These are phyloP conservation scores for Pangasius sanitwongsei DNA, from an alignment of 2,797 vertebrate species.

Conservation along the genomic window DNA sequence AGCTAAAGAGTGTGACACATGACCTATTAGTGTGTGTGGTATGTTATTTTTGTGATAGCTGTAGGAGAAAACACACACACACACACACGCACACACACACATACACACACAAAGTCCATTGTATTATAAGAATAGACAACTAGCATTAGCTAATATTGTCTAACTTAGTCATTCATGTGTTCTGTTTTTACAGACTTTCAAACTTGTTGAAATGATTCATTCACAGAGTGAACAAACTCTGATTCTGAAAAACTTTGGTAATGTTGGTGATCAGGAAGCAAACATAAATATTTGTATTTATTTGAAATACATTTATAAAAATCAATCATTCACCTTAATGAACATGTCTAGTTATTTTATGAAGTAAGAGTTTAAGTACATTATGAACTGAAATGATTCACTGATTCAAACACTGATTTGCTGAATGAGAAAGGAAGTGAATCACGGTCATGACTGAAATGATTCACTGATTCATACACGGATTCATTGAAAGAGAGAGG, in stretches of 20 bases:
- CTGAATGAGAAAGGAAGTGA: not conserved
- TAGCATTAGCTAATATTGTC: not conserved
- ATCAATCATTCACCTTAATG: not conserved
- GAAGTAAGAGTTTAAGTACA: not conserved
- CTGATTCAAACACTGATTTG: not conserved
- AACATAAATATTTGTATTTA: not conserved
- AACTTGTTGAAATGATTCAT: not conserved
- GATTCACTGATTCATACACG: not conserved
- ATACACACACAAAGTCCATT: not conserved
- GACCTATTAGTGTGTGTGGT: conserved; percentile 6
- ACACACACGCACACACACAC: not conserved
- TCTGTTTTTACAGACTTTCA: not conserved
- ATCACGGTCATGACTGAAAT: not conserved
- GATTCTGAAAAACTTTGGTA: not conserved
- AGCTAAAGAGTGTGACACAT: conserved; percentile 74
- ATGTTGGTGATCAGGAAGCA: no score
- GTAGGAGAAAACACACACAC: not conserved
- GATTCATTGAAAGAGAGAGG: not conserved
- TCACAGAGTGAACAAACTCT: not conserved
- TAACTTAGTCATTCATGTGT: not conserved
- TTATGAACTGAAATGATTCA: not conserved
- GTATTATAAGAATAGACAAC: not conserved
- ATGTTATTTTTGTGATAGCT: conserved; percentile 47
- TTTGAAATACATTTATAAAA: not conserved
- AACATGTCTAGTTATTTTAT: not conserved